These are phyloP conservation scores for Geophilus truncorum DNA, from an alignment of 2,888 invertebrate genomes.

Conservation along the genomic window DNA sequence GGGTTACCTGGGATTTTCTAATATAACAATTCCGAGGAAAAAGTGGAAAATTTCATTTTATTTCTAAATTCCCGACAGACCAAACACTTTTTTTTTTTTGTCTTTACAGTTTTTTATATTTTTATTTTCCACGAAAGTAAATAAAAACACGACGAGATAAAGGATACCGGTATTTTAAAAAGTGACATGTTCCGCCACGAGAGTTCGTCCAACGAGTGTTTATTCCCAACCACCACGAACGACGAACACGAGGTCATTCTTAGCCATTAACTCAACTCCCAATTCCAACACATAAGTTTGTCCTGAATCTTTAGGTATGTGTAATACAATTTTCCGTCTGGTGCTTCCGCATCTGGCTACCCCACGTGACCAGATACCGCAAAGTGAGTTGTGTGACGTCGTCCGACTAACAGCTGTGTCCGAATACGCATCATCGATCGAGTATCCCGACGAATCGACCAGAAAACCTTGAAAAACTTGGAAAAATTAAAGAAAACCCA, in stretches of 20 bases:
- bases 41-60: too few relatives aligned
- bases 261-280: neutral
- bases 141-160: too few relatives aligned
- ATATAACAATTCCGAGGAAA: too few relatives aligned
- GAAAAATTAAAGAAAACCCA: neutral
- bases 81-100: too few relatives aligned
- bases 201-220: too few relatives aligned
- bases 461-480: neutral
- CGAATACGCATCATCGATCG: conserved; percentile 1
- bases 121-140: too few relatives aligned
- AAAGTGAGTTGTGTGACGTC: conserved; percentile 23
- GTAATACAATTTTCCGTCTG: conserved; percentile 2
- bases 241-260: neutral
- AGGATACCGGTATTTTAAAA: too few relatives aligned
- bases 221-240: too few relatives aligned
- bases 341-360: conserved; percentile 27
- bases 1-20: too few relatives aligned
- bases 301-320: conserved; percentile 25
- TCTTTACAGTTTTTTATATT: too few relatives aligned
- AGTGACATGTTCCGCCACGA: too few relatives aligned
- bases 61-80: too few relatives aligned
- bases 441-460: neutral
- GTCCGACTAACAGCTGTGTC: conserved; percentile 25
- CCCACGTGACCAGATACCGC: conserved; percentile 31
- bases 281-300: neutral